Percentiles rank a stretch among this genome's conserved stretches.
These are phyloP conservation scores for Trididemnum miniatum DNA, from an alignment of 23 tunicate genomes.

Conservation along the genomic window DNA sequence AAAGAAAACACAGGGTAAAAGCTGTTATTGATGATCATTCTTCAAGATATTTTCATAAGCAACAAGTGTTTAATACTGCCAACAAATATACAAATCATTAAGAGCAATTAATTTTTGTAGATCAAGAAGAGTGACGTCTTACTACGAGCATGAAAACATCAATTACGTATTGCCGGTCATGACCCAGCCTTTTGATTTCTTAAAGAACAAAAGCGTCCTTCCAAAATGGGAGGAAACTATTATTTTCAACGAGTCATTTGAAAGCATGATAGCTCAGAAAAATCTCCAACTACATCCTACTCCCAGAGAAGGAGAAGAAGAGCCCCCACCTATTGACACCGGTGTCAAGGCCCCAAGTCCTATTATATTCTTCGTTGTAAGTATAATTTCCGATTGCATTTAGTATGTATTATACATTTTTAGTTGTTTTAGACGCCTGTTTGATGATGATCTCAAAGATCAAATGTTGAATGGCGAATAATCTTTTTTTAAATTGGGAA, in stretches of 20 bases:
- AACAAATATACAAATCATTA: no score
- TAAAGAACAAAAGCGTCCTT: conserved; percentile 65
- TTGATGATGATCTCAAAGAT: no score
- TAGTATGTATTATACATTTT: no score
- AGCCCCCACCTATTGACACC: conserved; percentile 30
- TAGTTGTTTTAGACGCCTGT: no score
- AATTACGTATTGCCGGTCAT: conserved; percentile 63
- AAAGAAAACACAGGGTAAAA: no score
- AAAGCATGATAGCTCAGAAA: conserved; percentile 30
- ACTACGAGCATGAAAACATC: conserved; percentile 72
- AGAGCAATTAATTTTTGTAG: no score
- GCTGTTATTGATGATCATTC: no score
- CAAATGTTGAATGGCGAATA: no score
- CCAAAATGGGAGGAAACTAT: conserved; percentile 93
- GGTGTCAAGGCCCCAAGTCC: conserved; percentile 53
- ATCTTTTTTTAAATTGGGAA: no score
- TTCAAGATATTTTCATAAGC: no score
- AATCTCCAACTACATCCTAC: conserved; percentile 8
- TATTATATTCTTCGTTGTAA: conserved; percentile 85
- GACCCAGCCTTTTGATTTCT: conserved; percentile 93
- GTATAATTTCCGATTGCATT: no score
- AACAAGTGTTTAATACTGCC: no score
- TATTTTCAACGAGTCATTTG: conserved; percentile 73
- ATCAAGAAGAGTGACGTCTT: conserved; percentile 82
- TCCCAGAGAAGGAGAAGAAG: not conserved